Base-by-base conservation (phyloP, 2,888 invertebrate species). In the Leptopilina myrica region DNA sequence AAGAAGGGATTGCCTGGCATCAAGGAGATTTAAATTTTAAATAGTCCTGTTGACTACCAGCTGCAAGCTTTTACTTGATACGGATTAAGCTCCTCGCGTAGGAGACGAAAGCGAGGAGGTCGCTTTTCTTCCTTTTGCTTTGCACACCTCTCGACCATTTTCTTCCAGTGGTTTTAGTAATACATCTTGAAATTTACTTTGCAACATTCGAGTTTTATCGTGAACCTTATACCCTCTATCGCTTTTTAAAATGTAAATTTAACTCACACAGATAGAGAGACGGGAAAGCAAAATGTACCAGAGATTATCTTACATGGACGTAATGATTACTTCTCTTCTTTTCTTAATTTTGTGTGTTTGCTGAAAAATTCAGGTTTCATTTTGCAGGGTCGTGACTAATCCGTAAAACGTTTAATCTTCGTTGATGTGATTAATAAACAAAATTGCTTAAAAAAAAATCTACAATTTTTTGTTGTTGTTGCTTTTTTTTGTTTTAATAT, bases 1-100 rank as follows among this genome's bases (percentile, higher is more conserved):
- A 67, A 49, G 67, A 67, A 69, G 69, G 49, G 53, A 53, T 76
- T 73, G 76, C 79, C 73, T 80, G 83, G 83, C 84, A 87, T 85
- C 82, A 86, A 84, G 84, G 82, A 80, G 83, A 88, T 88, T 88
- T 88, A 84, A 88, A 88, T 86, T 88, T 88, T 83, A 88, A 88
- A 88, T 87, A 78, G 82, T 84, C 79, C 84, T 82, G 84, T 87
- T 86, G 85, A 86, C 86, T 81, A 78, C 78, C 78, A 84, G 81
- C 84, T 84, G 84, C 84, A 81, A 62, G 81, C 84, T 84, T 85
- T 86, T 83, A 86, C 86, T 83, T 79, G 81, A 83, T 82, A 85
- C 67, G 82, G 85, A 88, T 87, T 87, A 87, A 81, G 84, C 53
- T 73, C 33, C 33, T 33, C 33, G 33, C 33, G 33, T 33, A 33